These are phyloP conservation scores for Nannospalax galili DNA, from an alignment of 2,113 vertebrate genomes.

Conservation along the genomic window DNA sequence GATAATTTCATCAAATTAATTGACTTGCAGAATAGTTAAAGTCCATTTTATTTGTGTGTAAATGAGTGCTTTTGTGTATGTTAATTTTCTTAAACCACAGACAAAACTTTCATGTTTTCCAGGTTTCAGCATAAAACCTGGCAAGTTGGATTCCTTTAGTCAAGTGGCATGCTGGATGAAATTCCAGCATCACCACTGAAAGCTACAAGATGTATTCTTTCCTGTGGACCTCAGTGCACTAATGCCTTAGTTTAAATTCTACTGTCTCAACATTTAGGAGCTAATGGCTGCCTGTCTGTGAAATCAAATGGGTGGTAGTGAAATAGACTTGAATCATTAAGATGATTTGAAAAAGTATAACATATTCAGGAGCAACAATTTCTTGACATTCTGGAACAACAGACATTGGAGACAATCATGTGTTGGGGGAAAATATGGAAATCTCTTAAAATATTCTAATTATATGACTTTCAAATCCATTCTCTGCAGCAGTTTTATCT, in stretches of 20 bases:
- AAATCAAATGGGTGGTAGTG: neutral
- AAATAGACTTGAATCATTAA: neutral
- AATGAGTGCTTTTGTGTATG: neutral
- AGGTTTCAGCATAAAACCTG: neutral
- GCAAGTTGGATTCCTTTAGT: neutral
- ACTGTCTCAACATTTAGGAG: neutral
- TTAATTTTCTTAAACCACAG: neutral
- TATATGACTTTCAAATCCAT: neutral
- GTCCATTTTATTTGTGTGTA: neutral
- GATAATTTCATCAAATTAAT: neutral
- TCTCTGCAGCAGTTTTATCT: neutral
- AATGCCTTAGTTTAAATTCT: neutral
- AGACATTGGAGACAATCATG: neutral
- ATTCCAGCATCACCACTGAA: neutral
- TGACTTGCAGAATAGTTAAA: neutral
- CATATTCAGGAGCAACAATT: neutral
- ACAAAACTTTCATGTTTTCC: neutral
- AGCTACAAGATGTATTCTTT: neutral
- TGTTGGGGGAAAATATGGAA: neutral
- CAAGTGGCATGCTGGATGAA: neutral
- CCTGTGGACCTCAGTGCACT: neutral
- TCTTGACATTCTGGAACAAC: neutral
- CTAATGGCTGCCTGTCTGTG: neutral
- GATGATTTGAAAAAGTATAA: neutral
- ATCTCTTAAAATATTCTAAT: neutral